These are phyloP conservation scores for Polymixis lichenea DNA, from an alignment of 2,888 invertebrate species.

Conservation along the genomic window DNA sequence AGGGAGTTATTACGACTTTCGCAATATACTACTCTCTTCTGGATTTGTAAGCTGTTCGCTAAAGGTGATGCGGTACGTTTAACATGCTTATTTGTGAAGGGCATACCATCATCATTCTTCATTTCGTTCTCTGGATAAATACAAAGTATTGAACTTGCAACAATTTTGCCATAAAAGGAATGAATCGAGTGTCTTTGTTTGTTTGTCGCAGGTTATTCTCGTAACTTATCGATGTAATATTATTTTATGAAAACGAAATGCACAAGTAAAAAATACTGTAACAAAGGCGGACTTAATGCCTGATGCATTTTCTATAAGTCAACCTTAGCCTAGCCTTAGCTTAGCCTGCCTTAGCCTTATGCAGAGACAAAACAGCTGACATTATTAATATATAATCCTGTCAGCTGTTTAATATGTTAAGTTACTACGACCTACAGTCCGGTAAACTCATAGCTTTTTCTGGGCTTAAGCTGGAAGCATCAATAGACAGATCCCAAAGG, in stretches of 20 bases:
- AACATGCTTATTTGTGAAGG: not conserved
- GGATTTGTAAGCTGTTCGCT: slow-evolving; percentile 82
- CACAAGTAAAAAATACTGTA: too few species aligned
- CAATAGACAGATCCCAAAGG: not conserved
- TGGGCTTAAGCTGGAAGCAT: not conserved
- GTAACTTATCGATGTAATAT: not conserved
- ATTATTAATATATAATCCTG: too few species aligned
- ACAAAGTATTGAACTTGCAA: not conserved
- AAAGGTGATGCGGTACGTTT: slow-evolving; percentile 86
- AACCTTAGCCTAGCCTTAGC: too few species aligned
- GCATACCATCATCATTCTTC: not conserved
- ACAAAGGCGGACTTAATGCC: too few species aligned
- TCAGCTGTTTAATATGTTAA: not conserved
- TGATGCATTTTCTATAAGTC: too few species aligned
- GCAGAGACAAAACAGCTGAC: too few species aligned
- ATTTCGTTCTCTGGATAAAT: not conserved
- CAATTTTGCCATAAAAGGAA: not conserved
- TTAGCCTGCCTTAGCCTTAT: too few species aligned
- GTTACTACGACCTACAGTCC: not conserved
- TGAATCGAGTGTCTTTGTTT: not conserved
- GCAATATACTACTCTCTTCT: slow-evolving; percentile 89
- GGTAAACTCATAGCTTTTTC: not conserved
- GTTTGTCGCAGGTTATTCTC: not conserved
- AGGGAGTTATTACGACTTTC: slow-evolving; percentile 91
- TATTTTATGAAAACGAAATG: too few species aligned